Percentiles rank a stretch among this genome's conserved stretches.
Evolutionary conservation across 2,888 invertebrate species (phyloP).

Genomic region (Trisateles emortualis): DNA sequence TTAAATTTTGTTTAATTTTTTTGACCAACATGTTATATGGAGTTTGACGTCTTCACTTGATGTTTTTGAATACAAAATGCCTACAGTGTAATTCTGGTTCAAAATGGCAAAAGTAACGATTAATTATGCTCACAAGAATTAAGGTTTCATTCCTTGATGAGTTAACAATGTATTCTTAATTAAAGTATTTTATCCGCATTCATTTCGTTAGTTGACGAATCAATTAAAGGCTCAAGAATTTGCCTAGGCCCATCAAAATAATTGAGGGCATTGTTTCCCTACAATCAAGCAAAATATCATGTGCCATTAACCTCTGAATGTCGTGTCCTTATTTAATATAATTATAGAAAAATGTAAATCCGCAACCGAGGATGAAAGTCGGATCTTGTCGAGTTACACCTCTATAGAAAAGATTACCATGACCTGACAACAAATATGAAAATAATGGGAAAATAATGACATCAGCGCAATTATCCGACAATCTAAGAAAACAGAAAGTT

Average conservation of each 20-base stretch:
- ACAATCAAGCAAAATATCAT: too few species aligned
- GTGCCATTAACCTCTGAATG: too few species aligned
- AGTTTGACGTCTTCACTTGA: too few species aligned
- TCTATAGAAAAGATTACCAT: constrained; percentile 27
- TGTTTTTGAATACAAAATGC: too few species aligned
- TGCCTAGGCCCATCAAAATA: neutral
- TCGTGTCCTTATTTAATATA: neutral
- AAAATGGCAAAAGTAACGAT: too few species aligned
- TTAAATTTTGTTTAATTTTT: too few species aligned
- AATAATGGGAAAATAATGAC: constrained; percentile 56
- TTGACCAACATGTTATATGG: too few species aligned
- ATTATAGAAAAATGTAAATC: constrained; percentile 29
- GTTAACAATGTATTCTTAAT: too few species aligned
- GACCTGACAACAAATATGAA: constrained; percentile 53
- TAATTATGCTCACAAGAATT: too few species aligned
- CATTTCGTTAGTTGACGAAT: neutral
- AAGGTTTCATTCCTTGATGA: too few species aligned
- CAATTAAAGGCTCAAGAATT: neutral
- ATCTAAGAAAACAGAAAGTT: constrained; percentile 45
- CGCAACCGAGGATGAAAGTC: constrained; percentile 18
- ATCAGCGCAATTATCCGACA: constrained; percentile 33
- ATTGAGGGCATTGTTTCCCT: neutral
- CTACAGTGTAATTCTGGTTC: too few species aligned
- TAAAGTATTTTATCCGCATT: too few species aligned
- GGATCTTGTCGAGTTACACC: constrained; percentile 30